phyloP scores from a whole-genome alignment of 2,113 vertebrate genomes.

The Casuarius casuarius region DNA sequence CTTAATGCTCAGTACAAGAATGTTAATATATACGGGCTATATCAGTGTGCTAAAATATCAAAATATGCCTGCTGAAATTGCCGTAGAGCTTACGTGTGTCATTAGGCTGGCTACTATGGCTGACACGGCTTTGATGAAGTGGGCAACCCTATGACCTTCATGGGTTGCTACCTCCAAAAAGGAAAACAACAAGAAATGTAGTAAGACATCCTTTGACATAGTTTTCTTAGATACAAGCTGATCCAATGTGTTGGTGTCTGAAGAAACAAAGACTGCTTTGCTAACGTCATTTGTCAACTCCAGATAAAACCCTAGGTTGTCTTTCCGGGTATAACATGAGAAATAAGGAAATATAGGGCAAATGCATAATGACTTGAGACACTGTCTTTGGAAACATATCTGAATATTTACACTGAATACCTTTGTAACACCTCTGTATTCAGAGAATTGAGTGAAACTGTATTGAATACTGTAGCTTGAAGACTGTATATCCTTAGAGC shows the following conservation, averaged over 20 bases:
- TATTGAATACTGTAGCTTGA: not conserved
- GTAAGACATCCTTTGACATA: not conserved
- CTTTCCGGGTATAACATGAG: not conserved
- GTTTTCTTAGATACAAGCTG: not conserved
- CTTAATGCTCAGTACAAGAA: not conserved
- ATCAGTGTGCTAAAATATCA: not conserved
- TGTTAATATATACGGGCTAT: not conserved
- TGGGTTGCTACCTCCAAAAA: not conserved
- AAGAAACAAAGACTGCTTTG: constrained; percentile 12
- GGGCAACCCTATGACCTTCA: constrained; percentile 1
- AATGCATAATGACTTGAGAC: not conserved
- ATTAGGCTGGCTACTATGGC: not conserved
- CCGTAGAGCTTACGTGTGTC: not conserved
- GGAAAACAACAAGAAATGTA: constrained; percentile 5
- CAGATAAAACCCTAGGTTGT: not conserved
- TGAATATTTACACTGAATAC: not conserved
- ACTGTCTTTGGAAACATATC: not conserved
- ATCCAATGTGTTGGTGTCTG: not conserved
- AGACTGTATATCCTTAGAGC: not conserved
- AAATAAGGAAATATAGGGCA: not conserved
- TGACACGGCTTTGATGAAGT: not conserved
- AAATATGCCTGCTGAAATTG: not conserved
- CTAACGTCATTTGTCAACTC: constrained; percentile 6
- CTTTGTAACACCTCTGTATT: not conserved
- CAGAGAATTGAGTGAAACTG: not conserved